Conservation (phyloP, 2,888 invertebrate species). For the Nesidiocoris tenuis region DNA sequence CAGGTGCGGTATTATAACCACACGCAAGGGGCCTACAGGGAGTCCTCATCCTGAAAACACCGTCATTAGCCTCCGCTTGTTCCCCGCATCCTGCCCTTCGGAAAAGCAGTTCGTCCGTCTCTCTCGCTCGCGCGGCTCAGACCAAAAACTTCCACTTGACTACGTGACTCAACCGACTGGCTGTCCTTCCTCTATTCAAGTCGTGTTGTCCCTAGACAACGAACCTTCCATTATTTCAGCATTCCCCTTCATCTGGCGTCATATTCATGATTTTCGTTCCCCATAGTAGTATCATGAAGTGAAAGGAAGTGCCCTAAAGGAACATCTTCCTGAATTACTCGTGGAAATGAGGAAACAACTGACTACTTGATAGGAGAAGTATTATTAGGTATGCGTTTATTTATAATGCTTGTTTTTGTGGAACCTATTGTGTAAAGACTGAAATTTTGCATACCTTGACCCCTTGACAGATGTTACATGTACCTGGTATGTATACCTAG, state of each 20-base stretch:
- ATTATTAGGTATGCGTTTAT: too few species aligned
- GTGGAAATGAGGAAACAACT: too few species aligned
- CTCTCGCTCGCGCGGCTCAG: not conserved
- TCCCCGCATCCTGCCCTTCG: conserved; percentile 24
- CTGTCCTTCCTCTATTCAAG: not conserved
- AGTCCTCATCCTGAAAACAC: conserved; percentile 14
- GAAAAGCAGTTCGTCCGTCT: not conserved
- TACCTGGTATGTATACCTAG: too few species aligned
- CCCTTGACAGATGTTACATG: too few species aligned
- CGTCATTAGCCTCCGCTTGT: conserved; percentile 36
- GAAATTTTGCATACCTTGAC: too few species aligned
- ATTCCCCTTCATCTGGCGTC: not conserved
- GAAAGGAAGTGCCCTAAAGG: too few species aligned
- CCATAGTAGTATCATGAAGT: too few species aligned
- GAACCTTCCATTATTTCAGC: not conserved
- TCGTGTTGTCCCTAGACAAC: not conserved
- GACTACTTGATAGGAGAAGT: too few species aligned
- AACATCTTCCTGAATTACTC: too few species aligned
- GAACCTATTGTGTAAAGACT: too few species aligned
- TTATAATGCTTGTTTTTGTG: too few species aligned
- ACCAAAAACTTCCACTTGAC: not conserved
- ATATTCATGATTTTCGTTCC: too few species aligned
- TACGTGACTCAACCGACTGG: not conserved
- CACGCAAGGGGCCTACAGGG: not conserved
- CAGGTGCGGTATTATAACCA: not conserved